A percentile compares a stretch with the other conserved stretches of the same genome.
Evolutionary conservation across 2,797 vertebrate genomes (phyloP).

Genomic region (Morelia viridis): DNA sequence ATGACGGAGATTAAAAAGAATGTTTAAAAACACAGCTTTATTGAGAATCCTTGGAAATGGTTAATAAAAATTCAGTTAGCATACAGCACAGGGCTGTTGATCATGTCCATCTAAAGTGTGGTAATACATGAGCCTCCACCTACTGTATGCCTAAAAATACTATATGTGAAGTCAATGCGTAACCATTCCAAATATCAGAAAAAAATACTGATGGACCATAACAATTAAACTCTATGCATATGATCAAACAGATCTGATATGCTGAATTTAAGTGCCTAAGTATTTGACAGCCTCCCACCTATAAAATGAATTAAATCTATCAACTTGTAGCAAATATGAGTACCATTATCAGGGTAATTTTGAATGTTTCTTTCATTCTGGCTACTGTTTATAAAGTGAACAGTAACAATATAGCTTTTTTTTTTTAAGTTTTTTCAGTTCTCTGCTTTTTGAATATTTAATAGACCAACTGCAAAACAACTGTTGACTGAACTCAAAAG

Average conservation of each 20-base stretch:
- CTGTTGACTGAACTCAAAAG: neutral
- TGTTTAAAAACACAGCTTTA: neutral
- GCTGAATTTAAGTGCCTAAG: neutral
- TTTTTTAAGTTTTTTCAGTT: neutral
- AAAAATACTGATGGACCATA: neutral
- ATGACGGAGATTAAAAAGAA: constrained; percentile 30
- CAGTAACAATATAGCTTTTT: neutral
- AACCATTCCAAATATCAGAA: neutral
- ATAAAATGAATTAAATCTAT: neutral
- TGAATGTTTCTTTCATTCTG: neutral
- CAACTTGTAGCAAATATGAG: neutral
- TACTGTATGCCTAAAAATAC: neutral
- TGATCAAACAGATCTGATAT: too few species aligned
- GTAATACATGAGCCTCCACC: neutral
- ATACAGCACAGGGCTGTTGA: too few species aligned
- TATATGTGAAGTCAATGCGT: neutral
- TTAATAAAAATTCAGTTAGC: neutral
- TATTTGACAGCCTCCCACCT: neutral
- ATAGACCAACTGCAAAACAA: neutral
- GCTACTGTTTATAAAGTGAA: neutral
- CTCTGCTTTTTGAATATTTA: neutral
- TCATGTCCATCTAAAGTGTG: neutral
- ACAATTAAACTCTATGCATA: neutral
- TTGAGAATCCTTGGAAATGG: neutral
- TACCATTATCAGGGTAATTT: neutral